phyloP scores from a whole-genome alignment of 1,140 invertebrate genomes.

The Drosophila athabasca region DNA sequence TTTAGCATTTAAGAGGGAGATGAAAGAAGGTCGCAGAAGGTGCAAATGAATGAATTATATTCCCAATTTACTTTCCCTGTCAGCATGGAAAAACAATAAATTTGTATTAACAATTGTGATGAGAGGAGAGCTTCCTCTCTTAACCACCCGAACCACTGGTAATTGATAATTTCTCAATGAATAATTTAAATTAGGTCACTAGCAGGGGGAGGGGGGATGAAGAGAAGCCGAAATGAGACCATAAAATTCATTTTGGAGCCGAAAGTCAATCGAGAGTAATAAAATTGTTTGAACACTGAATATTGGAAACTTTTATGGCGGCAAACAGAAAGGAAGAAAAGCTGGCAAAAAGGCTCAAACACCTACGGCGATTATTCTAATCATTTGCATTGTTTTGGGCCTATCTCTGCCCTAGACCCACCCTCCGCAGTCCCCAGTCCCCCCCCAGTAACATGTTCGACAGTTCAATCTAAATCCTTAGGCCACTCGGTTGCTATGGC shows the following conservation, averaged over 20 bases:
- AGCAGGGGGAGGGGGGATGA: not conserved
- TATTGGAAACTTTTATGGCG: slow-evolving; percentile 47
- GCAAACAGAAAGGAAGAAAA: slow-evolving; percentile 42
- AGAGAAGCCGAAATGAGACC: not conserved
- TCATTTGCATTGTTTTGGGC: slow-evolving; percentile 66
- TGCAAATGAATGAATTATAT: slow-evolving; percentile 40
- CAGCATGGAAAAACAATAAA: slow-evolving; percentile 45
- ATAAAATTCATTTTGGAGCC: slow-evolving; percentile 54
- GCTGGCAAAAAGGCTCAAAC: slow-evolving; percentile 52
- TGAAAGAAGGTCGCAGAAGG: not conserved
- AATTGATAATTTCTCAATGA: slow-evolving; percentile 53
- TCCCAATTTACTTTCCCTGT: slow-evolving; percentile 18
- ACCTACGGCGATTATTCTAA: slow-evolving; percentile 74
- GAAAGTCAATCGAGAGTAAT: slow-evolving; percentile 53
- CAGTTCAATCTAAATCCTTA: slow-evolving; percentile 78
- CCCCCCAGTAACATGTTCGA: slow-evolving; percentile 61
- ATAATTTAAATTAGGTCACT: slow-evolving; percentile 16
- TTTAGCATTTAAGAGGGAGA: slow-evolving; percentile 38
- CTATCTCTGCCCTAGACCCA: slow-evolving; percentile 20
- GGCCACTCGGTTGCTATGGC: slow-evolving; percentile 37
- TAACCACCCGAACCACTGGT: slow-evolving; percentile 5
- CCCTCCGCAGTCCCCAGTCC: not conserved
- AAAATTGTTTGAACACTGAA: slow-evolving; percentile 33
- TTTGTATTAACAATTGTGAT: slow-evolving; percentile 26
- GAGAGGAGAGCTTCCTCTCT: not conserved